phyloP scores from a whole-genome alignment of 2,888 invertebrate species.

The Cetonia aurata region DNA sequence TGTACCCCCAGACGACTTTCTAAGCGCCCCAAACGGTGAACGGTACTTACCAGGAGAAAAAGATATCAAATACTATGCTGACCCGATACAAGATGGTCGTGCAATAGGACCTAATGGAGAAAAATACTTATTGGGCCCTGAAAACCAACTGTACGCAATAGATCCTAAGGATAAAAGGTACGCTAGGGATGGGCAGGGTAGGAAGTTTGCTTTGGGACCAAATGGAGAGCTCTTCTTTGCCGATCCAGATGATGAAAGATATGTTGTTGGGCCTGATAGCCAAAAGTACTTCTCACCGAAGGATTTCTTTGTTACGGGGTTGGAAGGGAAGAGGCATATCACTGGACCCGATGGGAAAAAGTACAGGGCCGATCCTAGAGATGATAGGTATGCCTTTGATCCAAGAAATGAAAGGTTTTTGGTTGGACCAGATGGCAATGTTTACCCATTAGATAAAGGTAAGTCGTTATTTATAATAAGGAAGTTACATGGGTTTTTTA shows the following conservation, averaged over 20 bases:
- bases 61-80: slow-evolving; percentile 43
- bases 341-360: slow-evolving; percentile 34
- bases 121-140: slow-evolving; percentile 44
- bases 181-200: slow-evolving; percentile 36
- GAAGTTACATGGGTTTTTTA: no score
- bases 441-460: slow-evolving; percentile 39
- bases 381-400: slow-evolving; percentile 42
- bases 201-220: slow-evolving; percentile 42
- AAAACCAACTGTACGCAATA: slow-evolving; percentile 33
- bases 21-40: slow-evolving; percentile 38
- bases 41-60: slow-evolving; percentile 34
- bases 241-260: slow-evolving; percentile 43
- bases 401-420: slow-evolving; percentile 36
- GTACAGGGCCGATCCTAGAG: slow-evolving; percentile 39
- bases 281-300: slow-evolving; percentile 40
- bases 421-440: slow-evolving; percentile 36
- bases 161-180: slow-evolving; percentile 45
- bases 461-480: not conserved
- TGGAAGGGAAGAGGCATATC: slow-evolving; percentile 32
- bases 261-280: slow-evolving; percentile 41
- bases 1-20: slow-evolving; percentile 31
- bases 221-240: slow-evolving; percentile 42
- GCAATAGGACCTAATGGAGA: slow-evolving; percentile 42
- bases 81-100: slow-evolving; percentile 39
- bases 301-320: slow-evolving; percentile 24